Percentiles rank a stretch among this genome's conserved stretches.
Evolutionary conservation across 2,113 vertebrate species (phyloP).

Genomic region (Barnardius zonarius): DNA sequence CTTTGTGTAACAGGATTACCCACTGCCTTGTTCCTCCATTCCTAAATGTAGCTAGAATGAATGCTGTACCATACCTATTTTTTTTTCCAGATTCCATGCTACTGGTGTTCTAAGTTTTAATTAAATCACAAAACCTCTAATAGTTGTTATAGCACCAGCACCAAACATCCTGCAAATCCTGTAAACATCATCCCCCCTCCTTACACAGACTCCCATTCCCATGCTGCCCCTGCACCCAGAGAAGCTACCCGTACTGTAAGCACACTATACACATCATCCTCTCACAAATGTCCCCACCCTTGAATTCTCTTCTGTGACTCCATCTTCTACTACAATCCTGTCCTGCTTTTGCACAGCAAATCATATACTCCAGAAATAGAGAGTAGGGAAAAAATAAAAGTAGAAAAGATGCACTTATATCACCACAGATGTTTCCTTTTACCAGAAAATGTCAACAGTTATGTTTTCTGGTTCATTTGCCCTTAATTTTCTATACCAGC

Average conservation of each 20-base stretch:
- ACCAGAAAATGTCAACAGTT: not conserved
- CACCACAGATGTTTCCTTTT: not conserved
- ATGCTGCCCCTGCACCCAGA: not conserved
- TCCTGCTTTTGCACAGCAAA: not conserved
- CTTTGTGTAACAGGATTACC: not conserved
- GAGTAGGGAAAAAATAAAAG: not conserved
- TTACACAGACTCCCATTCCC: not conserved
- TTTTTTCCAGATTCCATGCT: not conserved
- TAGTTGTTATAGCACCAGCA: not conserved
- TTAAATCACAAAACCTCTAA: not conserved
- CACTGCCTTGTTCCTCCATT: not conserved
- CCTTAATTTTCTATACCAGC: not conserved
- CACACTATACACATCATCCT: accelerated
- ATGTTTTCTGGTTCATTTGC: not conserved
- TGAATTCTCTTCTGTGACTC: not conserved
- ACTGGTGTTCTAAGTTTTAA: not conserved
- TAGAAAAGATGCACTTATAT: not conserved
- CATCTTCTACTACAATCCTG: not conserved
- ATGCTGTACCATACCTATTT: accelerated
- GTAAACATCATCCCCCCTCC: not conserved
- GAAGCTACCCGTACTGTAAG: accelerated
- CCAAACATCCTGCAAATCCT: not conserved
- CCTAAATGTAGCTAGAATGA: accelerated
- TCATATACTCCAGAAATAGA: not conserved
- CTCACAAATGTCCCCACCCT: too few species aligned